These are phyloP conservation scores for Salminus brasiliensis DNA, from an alignment of 2,113 vertebrate species.

Conservation along the genomic window DNA sequence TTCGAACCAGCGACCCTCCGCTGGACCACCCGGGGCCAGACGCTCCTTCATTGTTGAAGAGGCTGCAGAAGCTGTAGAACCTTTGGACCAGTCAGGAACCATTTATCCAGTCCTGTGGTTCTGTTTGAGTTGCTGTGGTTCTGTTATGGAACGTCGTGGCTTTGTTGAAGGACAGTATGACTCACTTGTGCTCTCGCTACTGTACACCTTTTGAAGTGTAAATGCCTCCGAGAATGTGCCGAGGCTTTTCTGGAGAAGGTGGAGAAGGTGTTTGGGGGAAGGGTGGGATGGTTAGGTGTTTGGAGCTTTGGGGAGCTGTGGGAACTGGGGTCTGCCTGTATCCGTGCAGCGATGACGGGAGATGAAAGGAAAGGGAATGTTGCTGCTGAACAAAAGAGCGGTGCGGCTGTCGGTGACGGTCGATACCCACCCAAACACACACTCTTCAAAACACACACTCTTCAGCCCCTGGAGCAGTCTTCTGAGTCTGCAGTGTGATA, in stretches of 20 bases:
- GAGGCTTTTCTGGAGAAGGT: neutral
- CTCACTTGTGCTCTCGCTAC: no score
- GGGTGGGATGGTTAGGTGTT: neutral
- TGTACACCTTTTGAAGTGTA: neutral
- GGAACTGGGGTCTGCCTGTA: neutral
- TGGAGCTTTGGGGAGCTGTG: neutral
- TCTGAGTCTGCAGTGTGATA: no score
- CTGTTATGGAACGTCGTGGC: no score
- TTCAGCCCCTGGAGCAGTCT: no score
- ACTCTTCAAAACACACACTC: neutral
- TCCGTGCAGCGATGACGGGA: neutral
- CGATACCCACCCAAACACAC: neutral
- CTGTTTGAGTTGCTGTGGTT: no score
- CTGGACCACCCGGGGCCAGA: no score
- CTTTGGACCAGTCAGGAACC: no score
- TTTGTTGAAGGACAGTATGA: no score
- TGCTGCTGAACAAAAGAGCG: neutral
- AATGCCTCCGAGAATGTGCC: neutral
- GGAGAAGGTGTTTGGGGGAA: neutral
- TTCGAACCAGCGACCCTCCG: no score
- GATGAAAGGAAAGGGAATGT: conserved; percentile 9
- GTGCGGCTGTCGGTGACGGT: neutral
- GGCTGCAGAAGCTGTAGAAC: no score
- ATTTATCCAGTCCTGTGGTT: no score
- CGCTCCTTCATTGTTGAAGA: no score